Base-by-base conservation (phyloP, 2,888 invertebrate genomes). In the Criorhina ranunculi region DNA sequence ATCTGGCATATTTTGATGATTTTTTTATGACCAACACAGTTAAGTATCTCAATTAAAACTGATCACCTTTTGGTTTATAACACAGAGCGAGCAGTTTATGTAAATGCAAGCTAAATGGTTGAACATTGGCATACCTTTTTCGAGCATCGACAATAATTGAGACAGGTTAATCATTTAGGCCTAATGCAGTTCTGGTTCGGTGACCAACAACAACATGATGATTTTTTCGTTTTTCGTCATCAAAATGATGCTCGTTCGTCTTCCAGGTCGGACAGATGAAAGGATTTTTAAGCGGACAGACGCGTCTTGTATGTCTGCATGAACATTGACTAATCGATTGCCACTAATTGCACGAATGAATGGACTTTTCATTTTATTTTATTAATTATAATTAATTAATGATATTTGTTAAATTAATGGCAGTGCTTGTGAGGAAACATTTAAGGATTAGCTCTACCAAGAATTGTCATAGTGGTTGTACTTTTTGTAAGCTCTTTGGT, bases 321-420 rank as follows among this genome's bases (percentile, higher is more conserved):
- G 69, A 79, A 75, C 73, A 79, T 85, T 80, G 85, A 85, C 85
- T 85, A 85, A 85, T 85, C 79, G 75, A 69, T 85, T 75, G 64
- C 51, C 79, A 73, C 79, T 85, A 76, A 85, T 70, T 79, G 70
- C 76, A 80, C 64, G 85, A 85, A 59, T 69, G 75, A 76, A 76
- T 85, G 75, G 80, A 49, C 79, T 85, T 85, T 79, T 85, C 66
- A 85, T 79, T 79, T 85, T n/a, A n/a, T n/a, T 79, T 79, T 85
- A 80, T 85, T 85, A 69, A 72, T 80, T 76, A 51, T 49, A 75
- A 73, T 59, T 53, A 79, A 83, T 78, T 83, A 64, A 83, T 85
- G 79, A 85, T 75, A 70, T 79, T 76, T 69, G 57, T 44, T 69
- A 53, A 57, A 53, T 67, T 72, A 72, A 73, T 82, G 82, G 67